Percentiles rank a stretch among this genome's conserved stretches.
These are phyloP conservation scores for Oscheius sp. DNA, from an alignment of 2,888 invertebrate species.

Conservation along the genomic window DNA sequence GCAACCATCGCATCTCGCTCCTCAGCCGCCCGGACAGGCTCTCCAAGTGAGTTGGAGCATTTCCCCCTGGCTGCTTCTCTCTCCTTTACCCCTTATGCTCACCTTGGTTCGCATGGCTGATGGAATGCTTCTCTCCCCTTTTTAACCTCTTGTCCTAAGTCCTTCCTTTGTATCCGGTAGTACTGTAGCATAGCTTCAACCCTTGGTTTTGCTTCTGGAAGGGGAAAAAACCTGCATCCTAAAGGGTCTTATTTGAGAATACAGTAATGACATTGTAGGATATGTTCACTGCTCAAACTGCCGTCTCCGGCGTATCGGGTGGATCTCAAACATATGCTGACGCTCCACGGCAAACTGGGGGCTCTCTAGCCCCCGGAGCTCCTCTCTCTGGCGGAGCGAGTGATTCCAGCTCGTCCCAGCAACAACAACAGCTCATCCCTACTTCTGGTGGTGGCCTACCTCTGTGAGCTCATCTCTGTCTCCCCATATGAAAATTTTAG, in stretches of 20 bases:
- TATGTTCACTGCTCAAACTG: constrained; percentile 38
- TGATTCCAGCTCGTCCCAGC: constrained; percentile 21
- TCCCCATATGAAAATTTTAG: background rate
- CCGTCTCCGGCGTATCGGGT: constrained; percentile 18
- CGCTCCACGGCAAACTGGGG: constrained; percentile 37
- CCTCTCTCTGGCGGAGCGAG: constrained; percentile 1
- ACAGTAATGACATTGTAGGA: constrained; percentile 32
- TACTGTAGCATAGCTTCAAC: no score
- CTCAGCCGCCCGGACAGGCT: constrained; percentile 19
- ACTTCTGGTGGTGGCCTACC: constrained; percentile 20
- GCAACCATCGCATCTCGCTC: background rate
- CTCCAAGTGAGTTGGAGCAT: constrained; percentile 26
- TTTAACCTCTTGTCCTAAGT: no score
- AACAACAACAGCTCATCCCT: constrained; percentile 14
- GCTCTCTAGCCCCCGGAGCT: constrained; percentile 58
- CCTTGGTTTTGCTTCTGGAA: background rate
- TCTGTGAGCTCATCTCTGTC: background rate
- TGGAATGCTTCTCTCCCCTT: no score
- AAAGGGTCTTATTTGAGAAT: background rate
- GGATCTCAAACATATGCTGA: constrained; percentile 44
- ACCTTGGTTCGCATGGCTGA: no score
- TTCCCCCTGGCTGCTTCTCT: no score
- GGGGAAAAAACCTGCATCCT: background rate
- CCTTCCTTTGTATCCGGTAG: no score
- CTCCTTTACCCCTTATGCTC: no score